Evolutionary conservation across 2,888 invertebrate genomes (phyloP).

Genomic region (Seira musarum): DNA sequence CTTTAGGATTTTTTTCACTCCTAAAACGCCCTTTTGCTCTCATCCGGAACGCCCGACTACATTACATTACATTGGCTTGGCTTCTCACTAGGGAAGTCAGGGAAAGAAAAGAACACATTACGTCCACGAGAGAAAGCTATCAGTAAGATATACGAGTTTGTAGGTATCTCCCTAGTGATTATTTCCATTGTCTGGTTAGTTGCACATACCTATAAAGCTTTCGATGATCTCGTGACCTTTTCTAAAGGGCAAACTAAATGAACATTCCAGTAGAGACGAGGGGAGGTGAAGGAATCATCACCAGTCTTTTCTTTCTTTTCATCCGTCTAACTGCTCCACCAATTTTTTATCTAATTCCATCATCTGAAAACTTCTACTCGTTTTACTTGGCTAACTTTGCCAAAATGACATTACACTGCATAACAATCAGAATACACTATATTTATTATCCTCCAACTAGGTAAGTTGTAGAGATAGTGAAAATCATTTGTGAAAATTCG

Average conservation of each 20-base stretch:
- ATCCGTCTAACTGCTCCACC: not conserved
- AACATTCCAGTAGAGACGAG: not conserved
- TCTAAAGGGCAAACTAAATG: slow-evolving; percentile 37
- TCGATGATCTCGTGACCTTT: slow-evolving; percentile 40
- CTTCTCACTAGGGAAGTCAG: too few species aligned
- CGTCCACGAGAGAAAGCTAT: not conserved
- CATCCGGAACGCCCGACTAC: too few species aligned
- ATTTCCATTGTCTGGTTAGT: slow-evolving; percentile 18
- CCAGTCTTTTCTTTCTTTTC: not conserved
- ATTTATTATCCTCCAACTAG: not conserved
- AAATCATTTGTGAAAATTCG: too few species aligned
- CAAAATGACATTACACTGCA: slow-evolving; percentile 4
- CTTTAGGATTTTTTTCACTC: too few species aligned
- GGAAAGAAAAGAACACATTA: not conserved
- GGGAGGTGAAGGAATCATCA: slow-evolving; percentile 1
- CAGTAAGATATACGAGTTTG: not conserved
- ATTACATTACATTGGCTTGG: too few species aligned
- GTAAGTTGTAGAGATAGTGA: not conserved
- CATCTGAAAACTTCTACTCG: too few species aligned
- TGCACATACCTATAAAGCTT: not conserved
- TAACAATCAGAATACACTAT: not conserved
- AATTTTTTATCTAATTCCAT: not conserved
- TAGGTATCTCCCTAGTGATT: slow-evolving; percentile 9
- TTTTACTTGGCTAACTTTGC: not conserved
- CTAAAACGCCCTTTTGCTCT: too few species aligned